Percentiles rank a stretch among this genome's conserved stretches.
These are phyloP conservation scores for Acanthornis magna DNA, from an alignment of 2,797 vertebrate genomes.

Conservation along the genomic window DNA sequence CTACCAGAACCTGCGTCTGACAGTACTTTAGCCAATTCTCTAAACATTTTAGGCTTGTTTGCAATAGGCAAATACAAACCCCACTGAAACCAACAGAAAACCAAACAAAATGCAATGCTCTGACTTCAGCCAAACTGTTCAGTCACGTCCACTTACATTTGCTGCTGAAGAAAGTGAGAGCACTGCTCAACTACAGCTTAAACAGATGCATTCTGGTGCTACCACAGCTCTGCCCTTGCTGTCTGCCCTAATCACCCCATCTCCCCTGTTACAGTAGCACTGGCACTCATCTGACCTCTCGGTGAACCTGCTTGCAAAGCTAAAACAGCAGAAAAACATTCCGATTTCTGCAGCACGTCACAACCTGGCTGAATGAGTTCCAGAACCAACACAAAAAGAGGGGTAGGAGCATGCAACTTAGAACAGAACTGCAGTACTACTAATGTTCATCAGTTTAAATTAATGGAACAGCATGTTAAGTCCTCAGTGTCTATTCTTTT, in stretches of 20 bases:
- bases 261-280: background rate
- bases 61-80: background rate
- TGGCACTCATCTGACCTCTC: background rate
- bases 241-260: background rate
- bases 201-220: background rate
- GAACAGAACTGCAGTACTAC: background rate
- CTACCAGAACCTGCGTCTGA: background rate
- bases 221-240: background rate
- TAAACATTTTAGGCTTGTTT: background rate
- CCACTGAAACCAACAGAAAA: background rate
- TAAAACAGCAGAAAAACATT: conserved; percentile 3
- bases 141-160: background rate
- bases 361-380: background rate
- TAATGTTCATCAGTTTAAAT: background rate
- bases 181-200: background rate
- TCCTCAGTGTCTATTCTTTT: background rate
- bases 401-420: background rate
- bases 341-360: background rate
- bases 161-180: background rate
- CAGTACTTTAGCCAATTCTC: background rate
- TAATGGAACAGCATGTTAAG: background rate
- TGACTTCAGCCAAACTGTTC: background rate
- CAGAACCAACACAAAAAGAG: background rate
- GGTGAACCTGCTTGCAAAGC: conserved; percentile 2
- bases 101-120: background rate